Percentiles rank a stretch among this genome's conserved stretches.
Evolutionary conservation across 2,888 invertebrate genomes (phyloP).

Genomic region (Laothoe populi): DNA sequence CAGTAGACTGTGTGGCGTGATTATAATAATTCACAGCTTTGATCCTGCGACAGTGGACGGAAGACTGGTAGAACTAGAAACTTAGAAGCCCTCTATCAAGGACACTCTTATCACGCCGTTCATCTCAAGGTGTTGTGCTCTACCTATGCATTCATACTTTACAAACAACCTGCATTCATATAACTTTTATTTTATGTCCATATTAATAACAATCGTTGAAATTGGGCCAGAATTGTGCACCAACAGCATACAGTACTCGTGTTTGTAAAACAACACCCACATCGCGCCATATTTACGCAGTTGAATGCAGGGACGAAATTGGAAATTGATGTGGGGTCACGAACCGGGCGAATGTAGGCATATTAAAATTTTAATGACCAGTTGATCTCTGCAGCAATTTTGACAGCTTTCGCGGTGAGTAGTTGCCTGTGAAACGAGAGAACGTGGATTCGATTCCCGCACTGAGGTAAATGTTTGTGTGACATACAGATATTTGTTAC

Average conservation of each 20-base stretch:
- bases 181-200: background rate
- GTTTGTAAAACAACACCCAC: background rate
- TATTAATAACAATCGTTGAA: background rate
- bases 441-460: too few species aligned
- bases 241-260: conserved; percentile 4
- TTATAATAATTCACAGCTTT: background rate
- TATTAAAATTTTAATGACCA: too few species aligned
- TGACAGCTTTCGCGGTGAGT: too few species aligned
- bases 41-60: background rate
- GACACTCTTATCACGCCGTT: too few species aligned
- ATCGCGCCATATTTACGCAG: conserved; percentile 11
- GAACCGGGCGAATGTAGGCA: too few species aligned
- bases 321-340: background rate
- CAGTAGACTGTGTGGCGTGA: conserved; percentile 2
- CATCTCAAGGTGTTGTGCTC: too few species aligned
- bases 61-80: background rate
- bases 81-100: background rate
- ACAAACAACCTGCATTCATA: background rate
- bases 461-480: too few species aligned
- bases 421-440: too few species aligned
- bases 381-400: too few species aligned
- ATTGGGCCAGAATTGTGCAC: conserved; percentile 4
- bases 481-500: too few species aligned
- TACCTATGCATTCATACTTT: background rate
- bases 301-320: background rate